These are phyloP conservation scores for Zaprionus nigranus DNA, from an alignment of 1,140 invertebrate species.

Conservation along the genomic window DNA sequence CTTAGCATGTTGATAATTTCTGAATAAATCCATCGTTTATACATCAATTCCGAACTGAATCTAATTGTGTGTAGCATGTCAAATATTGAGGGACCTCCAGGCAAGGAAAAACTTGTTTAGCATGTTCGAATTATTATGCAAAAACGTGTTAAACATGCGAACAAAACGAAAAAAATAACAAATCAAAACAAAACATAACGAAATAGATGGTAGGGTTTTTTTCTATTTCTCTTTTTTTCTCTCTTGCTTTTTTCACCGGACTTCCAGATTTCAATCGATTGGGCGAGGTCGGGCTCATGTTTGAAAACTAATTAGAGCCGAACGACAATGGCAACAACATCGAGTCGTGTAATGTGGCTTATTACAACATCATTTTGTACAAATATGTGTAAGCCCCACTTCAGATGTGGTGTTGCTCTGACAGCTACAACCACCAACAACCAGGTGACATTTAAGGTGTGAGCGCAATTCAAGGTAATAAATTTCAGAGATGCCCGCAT, in stretches of 20 bases:
- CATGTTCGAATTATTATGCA: constrained; percentile 77
- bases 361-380: constrained; percentile 77
- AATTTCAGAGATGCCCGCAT: constrained; percentile 41
- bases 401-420: constrained; percentile 16
- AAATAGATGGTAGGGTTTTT: constrained; percentile 43
- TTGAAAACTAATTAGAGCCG: constrained; percentile 75
- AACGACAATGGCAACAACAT: constrained; percentile 62
- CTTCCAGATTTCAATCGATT: constrained; percentile 57
- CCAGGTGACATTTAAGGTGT: constrained; percentile 52
- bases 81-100: constrained; percentile 33
- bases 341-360: constrained; percentile 72
- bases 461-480: constrained; percentile 41
- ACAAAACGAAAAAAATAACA: constrained; percentile 33
- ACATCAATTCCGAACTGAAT: constrained; percentile 53
- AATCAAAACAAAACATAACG: constrained; percentile 40
- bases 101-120: constrained; percentile 46
- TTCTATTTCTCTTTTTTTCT: constrained; percentile 38
- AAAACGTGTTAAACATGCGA: constrained; percentile 68
- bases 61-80: constrained; percentile 24
- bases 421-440: constrained; percentile 12
- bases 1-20: constrained; percentile 24
- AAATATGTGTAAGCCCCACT: constrained; percentile 34
- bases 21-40: constrained; percentile 17
- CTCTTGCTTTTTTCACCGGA: constrained; percentile 32
- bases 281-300: constrained; percentile 63